These are phyloP conservation scores for Pollachius pollachius DNA, from an alignment of 2,113 vertebrate species.

Conservation along the genomic window DNA sequence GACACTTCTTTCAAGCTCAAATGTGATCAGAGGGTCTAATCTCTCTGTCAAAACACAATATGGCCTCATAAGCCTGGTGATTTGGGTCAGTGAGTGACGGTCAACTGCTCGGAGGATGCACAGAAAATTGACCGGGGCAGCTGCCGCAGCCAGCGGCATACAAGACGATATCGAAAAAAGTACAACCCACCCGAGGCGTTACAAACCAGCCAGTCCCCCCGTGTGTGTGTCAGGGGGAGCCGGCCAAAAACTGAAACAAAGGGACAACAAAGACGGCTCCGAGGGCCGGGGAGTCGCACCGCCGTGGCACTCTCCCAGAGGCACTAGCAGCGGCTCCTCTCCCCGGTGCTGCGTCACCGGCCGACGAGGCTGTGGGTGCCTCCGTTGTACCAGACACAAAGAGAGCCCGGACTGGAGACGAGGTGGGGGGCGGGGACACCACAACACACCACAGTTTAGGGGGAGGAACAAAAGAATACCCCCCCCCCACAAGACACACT, in stretches of 20 bases:
- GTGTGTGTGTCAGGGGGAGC: background rate
- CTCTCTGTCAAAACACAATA: background rate
- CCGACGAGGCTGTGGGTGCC: background rate
- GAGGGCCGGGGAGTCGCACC: background rate
- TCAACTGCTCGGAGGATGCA: background rate
- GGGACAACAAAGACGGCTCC: too few relatives aligned
- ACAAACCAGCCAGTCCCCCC: too few relatives aligned
- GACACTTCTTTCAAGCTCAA: too few relatives aligned
- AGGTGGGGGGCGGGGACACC: slow-evolving; percentile 40
- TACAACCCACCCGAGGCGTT: too few relatives aligned
- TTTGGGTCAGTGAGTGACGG: background rate
- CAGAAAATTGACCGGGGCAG: background rate
- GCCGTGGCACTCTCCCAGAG: slow-evolving; percentile 12
- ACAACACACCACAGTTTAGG: slow-evolving; percentile 30
- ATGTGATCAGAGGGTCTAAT: background rate
- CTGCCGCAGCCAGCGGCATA: too few relatives aligned
- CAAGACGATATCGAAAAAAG: too few relatives aligned
- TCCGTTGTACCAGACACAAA: slow-evolving; percentile 51
- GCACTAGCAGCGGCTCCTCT: slow-evolving; percentile 1
- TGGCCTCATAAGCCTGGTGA: background rate
- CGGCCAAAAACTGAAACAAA: background rate
- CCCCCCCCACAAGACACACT: slow-evolving; percentile 42
- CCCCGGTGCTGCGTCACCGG: slow-evolving; percentile 16
- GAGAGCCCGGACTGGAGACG: slow-evolving; percentile 31
- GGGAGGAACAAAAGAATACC: slow-evolving; percentile 46